Base-by-base conservation (phyloP, 1,140 invertebrate species). In the Zaprionus ornatus region DNA sequence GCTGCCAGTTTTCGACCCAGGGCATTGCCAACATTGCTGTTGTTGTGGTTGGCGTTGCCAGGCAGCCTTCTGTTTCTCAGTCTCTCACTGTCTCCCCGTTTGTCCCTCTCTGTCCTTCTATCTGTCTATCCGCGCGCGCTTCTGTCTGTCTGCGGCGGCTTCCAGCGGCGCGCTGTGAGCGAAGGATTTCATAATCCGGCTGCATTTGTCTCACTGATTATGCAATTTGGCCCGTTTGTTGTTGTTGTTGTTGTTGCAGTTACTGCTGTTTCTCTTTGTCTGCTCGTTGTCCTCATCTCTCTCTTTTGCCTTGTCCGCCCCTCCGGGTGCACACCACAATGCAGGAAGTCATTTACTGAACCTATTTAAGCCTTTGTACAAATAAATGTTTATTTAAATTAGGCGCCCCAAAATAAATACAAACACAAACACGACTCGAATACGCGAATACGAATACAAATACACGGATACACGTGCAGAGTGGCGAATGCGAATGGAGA, bases 361-460 rank as follows among this genome's bases (percentile, higher is more conserved):
- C 77, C 70, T 83, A 88, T 88, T 88, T 84, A 78, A 67, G 85
- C 77, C 84, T 78, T 73, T 85, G 78, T 77, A 63, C 84, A 88
- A 90, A 85, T 85, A 88, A 90, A 88, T 90, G 84, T 88, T 88
- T 88, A 88, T 88, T 88, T 88, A 88, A 88, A 88, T 88, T 88
- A 90, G 85, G 59, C 63, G 37, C 63, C 66, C 40, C 81, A 66
- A 80, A 77, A 79, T 84, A 90, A 90, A 84, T 90, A 90, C 71
- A 69, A 72, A 77, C 40, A 70, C 54, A 77, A 12, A 52, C 25
- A 55, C 52, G 25, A 54, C 29, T 52, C 48, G 79, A 84, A 84
- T 78, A 82, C 64, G 62, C 45, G 79, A 83, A 83, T 78, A 82
- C 45, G 79, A 83, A 83, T 78, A 82, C 63, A 66, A 74, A 75